Evolutionary conservation across 64 coral and sea anemone genomes (phyloP), one percentile per base, ranked within the genome.

Genomic region (Stichodactyla helianthus): DNA sequence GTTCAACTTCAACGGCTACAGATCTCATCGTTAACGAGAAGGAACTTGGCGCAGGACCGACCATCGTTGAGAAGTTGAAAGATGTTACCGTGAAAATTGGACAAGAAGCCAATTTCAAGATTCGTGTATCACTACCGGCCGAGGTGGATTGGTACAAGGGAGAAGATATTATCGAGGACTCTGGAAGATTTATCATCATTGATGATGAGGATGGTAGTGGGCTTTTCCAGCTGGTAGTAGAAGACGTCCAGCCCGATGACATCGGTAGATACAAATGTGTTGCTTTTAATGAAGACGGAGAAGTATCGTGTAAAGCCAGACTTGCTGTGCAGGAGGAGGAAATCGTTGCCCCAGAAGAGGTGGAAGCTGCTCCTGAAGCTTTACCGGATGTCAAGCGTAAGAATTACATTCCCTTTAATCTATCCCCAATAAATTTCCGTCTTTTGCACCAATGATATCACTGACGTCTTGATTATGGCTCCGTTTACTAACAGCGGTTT

Each of bases 111-210:
- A 89, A 57, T 60, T 56, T 93, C 6, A 68, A 89, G 16, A 79
- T 93, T 14, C 91, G 87, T 19, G 87, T 93, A 51, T 86, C 91
- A 0, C 60, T 78, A 55, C 87, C 87, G 15, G 77, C 88, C 13
- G 91, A 79, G 16, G 82, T 93, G 13, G 91, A 93, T 31, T 93
- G 91, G 91, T 89, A 58, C 70, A 93, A 86, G 89, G 91, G 87
- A 6, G 82, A 93, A 64, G 87, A 93, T 19, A 86, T 79, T 13
- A 85, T 93, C 67, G 87, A 93, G 77, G 91, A 93, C 23, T 67
- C 86, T 60, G 91, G 91, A 54, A 78, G 87, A 54, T 93, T 93
- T 82, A 84, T 84, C 7, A 23, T 93, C 63, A 86, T 93, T 54
- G 82, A 93, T 85, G 91, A 93, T 59, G 87, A 93, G 22, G 87